A percentile compares a stretch with the other conserved stretches of the same genome.
Conservation (phyloP, 2,797 vertebrate genomes). For the Todus mexicanus region DNA sequence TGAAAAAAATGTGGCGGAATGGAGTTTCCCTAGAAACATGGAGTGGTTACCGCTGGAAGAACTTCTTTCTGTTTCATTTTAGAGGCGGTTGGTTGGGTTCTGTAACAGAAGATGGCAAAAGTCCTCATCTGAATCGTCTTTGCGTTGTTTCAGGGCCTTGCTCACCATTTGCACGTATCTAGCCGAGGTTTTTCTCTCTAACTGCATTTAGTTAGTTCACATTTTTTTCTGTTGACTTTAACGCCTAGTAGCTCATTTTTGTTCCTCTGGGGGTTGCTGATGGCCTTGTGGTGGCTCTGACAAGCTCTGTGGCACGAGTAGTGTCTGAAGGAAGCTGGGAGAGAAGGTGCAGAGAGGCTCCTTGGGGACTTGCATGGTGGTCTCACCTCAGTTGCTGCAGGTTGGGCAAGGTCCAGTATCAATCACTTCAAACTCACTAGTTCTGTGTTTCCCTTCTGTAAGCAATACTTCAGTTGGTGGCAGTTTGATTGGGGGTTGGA, state of each 20-base stretch:
- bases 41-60: neutral
- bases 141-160: neutral
- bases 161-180: neutral
- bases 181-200: neutral
- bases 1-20: neutral
- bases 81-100: accelerated
- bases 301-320: accelerated
- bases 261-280: neutral
- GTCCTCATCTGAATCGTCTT: neutral
- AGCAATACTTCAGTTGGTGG: neutral
- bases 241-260: neutral
- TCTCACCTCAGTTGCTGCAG: neutral
- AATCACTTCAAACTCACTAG: neutral
- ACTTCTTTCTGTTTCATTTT: neutral
- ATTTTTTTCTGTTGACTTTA: neutral
- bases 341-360: neutral
- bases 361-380: neutral
- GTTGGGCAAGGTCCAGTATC: neutral
- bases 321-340: neutral
- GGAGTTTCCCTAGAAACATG: neutral
- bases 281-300: neutral
- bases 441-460: neutral
- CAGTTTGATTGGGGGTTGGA: no score
- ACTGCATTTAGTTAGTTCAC: neutral
- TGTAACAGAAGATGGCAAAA: neutral